Evolutionary conservation across 2,888 invertebrate genomes (phyloP).

Genomic region (Hecatera dysodea): DNA sequence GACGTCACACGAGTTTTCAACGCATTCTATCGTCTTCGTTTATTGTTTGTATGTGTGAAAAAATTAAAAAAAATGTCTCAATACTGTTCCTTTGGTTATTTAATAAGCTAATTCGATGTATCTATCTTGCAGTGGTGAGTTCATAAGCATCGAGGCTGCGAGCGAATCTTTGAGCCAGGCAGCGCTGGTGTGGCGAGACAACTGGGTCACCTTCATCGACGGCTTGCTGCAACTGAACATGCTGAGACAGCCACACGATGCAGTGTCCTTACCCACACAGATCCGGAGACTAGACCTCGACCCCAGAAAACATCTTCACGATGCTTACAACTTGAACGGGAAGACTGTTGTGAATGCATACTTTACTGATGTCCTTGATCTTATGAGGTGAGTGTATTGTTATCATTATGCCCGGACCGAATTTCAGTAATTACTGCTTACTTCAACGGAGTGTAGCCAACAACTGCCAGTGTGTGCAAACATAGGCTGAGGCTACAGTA

Average conservation of each 20-base stretch:
- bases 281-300: constrained; percentile 67
- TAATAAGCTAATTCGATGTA: not conserved
- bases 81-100: too few relatives aligned
- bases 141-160: constrained; percentile 66
- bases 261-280: constrained; percentile 91
- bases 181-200: constrained; percentile 91
- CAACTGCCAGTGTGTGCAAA: not conserved
- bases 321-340: constrained; percentile 40
- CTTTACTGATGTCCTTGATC: constrained; percentile 9
- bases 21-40: too few relatives aligned
- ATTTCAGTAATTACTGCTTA: not conserved
- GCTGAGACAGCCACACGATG: constrained; percentile 90
- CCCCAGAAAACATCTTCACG: constrained; percentile 46
- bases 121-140: constrained; percentile 66
- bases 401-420: too few relatives aligned
- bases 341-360: constrained; percentile 28
- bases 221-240: constrained; percentile 94
- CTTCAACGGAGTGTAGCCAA: not conserved
- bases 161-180: constrained; percentile 70
- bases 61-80: too few relatives aligned
- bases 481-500: too few relatives aligned
- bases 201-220: constrained; percentile 96
- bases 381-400: constrained; percentile 20
- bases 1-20: too few relatives aligned
- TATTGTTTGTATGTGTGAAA: too few relatives aligned